Conservation (phyloP, 64 coral and sea anemone genomes). For the Astreopora myriophthalma region DNA sequence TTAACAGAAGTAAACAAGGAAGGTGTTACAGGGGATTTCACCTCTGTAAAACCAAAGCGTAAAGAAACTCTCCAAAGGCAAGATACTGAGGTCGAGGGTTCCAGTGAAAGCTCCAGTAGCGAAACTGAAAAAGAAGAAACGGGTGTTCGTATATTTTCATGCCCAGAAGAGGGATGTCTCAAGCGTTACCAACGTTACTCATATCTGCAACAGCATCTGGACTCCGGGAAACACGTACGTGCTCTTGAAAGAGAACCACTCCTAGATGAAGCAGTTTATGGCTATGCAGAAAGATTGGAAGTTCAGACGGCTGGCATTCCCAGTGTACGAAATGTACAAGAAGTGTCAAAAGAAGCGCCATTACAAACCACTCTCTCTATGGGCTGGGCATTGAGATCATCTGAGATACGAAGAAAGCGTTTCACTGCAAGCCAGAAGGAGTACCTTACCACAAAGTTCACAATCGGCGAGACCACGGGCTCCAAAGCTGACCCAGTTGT, state of each 20-base stretch:
- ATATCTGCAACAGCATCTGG: conserved; percentile 29
- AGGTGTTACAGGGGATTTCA: neutral
- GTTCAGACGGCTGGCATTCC: conserved; percentile 6
- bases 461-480: conserved; percentile 31
- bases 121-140: neutral
- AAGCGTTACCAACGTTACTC: conserved; percentile 1
- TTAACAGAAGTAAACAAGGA: neutral
- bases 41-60: neutral
- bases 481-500: conserved; percentile 24
- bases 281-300: conserved; percentile 45
- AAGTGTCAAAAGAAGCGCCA: neutral
- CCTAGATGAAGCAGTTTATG: conserved; percentile 19
- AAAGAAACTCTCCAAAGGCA: neutral
- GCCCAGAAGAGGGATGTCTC: neutral
- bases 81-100: neutral
- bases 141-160: neutral
- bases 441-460: conserved; percentile 17
- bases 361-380: neutral
- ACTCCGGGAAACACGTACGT: conserved; percentile 21
- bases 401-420: neutral
- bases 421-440: conserved; percentile 39
- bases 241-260: conserved; percentile 24
- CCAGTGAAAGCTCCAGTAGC: neutral
- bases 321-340: neutral
- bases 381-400: conserved; percentile 41